A percentile compares a stretch with the other conserved stretches of the same genome.
Conservation (phyloP, 2,797 vertebrate species). For the Sebastes itinus region DNA sequence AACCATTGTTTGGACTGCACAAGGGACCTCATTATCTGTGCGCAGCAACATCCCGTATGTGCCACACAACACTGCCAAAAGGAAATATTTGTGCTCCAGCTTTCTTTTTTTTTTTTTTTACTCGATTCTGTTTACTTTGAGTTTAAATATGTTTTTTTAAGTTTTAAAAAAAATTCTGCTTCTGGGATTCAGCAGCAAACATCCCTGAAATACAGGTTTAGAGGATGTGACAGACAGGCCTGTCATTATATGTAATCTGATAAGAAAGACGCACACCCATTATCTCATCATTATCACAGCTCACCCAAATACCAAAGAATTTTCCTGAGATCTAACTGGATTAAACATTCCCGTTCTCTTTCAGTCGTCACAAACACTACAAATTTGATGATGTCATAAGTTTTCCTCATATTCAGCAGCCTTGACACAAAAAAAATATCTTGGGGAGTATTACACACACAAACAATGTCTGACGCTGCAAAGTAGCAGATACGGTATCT, state of each 20-base stretch:
- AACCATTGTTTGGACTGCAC: neutral
- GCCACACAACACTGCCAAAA: neutral
- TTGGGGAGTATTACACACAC: neutral
- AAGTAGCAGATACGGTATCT: neutral
- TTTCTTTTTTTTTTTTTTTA: neutral
- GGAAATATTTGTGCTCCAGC: neutral
- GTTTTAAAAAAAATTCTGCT: neutral
- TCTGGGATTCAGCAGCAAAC: neutral
- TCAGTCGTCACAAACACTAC: neutral
- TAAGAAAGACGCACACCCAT: neutral
- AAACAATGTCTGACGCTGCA: constrained; percentile 7
- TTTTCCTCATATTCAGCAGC: neutral
- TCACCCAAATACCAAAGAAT: neutral
- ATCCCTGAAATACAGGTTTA: neutral
- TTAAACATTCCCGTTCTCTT: neutral
- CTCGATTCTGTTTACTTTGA: neutral
- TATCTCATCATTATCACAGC: neutral
- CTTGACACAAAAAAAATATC: neutral
- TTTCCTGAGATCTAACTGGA: neutral
- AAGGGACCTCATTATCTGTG: constrained; percentile 13
- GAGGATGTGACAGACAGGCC: neutral
- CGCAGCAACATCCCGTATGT: neutral
- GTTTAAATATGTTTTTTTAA: neutral
- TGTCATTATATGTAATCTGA: neutral
- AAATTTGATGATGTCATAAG: neutral